Evolutionary conservation across 2,888 invertebrate species (phyloP).

Genomic region (Zygogramma bicolorata): DNA sequence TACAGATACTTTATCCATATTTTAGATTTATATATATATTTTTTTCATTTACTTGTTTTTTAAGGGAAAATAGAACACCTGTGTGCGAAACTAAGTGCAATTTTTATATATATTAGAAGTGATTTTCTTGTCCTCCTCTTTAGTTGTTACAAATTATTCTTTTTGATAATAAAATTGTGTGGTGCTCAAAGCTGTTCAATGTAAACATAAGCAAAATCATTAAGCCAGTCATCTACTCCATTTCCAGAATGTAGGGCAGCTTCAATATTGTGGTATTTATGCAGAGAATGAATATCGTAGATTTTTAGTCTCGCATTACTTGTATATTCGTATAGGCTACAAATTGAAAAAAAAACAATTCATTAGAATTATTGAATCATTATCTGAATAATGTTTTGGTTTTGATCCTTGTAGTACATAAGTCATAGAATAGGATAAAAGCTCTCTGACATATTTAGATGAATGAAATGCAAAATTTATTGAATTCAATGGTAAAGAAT

Average conservation of each 20-base stretch:
- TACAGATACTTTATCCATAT: background rate
- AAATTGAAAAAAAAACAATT: background rate
- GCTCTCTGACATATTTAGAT: background rate
- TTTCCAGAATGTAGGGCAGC: background rate
- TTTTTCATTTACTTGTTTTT: background rate
- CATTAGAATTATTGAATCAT: background rate
- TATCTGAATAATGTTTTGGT: background rate
- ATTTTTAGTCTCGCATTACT: background rate
- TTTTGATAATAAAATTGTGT: no score
- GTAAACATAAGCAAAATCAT: no score
- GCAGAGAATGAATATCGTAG: background rate
- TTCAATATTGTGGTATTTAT: background rate
- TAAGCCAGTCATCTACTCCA: background rate
- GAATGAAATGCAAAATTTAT: background rate
- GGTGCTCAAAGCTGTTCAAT: no score
- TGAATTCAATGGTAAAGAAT: no score
- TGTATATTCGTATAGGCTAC: background rate
- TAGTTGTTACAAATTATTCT: no score
- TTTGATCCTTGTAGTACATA: background rate
- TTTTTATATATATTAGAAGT: background rate
- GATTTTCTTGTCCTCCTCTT: background rate
- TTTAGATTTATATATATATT: slow-evolving; percentile 7
- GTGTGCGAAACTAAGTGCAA: background rate
- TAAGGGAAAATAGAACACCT: background rate
- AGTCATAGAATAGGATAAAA: slow-evolving; percentile 1